Conservation (phyloP, 1,140 invertebrate genomes). For the Protaetia brevitarsis region DNA sequence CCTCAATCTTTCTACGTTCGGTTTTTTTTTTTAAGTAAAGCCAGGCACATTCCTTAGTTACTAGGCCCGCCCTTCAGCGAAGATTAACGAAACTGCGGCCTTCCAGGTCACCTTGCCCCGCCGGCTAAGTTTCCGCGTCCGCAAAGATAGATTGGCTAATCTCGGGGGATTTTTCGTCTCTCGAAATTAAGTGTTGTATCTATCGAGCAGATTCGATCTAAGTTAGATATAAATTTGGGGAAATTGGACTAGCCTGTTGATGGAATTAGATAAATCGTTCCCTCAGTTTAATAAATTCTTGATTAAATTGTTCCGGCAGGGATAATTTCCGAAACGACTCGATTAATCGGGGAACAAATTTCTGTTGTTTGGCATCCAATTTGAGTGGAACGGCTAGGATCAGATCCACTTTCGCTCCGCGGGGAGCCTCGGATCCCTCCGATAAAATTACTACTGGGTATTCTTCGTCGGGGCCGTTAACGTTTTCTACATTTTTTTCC, state of each 20-base stretch:
- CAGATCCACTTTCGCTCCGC: too few species aligned
- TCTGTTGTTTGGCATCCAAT: too few species aligned
- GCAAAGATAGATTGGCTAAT: constrained; percentile 8
- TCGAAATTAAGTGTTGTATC: constrained; percentile 9
- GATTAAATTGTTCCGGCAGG: not conserved
- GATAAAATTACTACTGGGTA: not conserved
- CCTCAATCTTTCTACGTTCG: not conserved
- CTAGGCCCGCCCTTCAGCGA: not conserved
- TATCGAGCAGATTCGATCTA: not conserved
- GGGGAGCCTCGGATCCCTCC: not conserved
- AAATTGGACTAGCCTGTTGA: constrained; percentile 8
- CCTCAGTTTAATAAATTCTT: not conserved
- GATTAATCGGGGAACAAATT: not conserved
- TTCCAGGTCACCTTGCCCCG: not conserved
- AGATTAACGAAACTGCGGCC: not conserved
- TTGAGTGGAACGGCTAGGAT: too few species aligned
- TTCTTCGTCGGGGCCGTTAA: not conserved
- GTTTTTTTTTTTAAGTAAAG: not conserved
- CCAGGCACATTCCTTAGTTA: not conserved
- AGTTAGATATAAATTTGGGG: not conserved
- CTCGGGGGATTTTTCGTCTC: constrained; percentile 8
- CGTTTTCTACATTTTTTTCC: not conserved
- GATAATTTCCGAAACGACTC: not conserved
- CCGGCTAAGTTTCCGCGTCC: not conserved
- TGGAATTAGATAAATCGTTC: not conserved